A percentile compares a stretch with the other conserved stretches of the same genome.
These are phyloP conservation scores for Dasypogon diadema DNA, from an alignment of 2,888 invertebrate species.

Conservation along the genomic window DNA sequence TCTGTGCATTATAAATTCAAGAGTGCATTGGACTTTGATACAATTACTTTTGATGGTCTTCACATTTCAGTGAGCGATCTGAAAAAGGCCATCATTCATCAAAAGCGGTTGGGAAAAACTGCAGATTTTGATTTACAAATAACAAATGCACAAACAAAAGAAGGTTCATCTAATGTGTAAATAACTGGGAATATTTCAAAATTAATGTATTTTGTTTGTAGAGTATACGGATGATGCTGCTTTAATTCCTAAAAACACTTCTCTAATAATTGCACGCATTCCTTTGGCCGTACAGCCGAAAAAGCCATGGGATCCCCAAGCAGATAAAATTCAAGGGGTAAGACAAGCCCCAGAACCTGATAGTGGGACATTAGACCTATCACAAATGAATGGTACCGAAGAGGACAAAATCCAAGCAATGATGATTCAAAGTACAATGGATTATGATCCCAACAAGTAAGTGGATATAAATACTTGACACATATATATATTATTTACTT, in stretches of 20 bases:
- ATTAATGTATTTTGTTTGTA: slow-evolving; percentile 63
- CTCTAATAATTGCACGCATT: slow-evolving; percentile 92
- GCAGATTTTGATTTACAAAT: slow-evolving; percentile 97
- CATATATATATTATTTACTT: not conserved
- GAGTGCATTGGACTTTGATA: slow-evolving; percentile 95
- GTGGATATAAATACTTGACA: slow-evolving; percentile 61
- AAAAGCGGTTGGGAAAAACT: slow-evolving; percentile 93
- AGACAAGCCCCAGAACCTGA: slow-evolving; percentile 69
- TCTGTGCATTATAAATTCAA: slow-evolving; percentile 99
- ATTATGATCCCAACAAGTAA: slow-evolving; percentile 98
- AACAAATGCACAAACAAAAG: slow-evolving; percentile 96
- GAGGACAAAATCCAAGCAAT: slow-evolving; percentile 98
- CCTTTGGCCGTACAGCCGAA: slow-evolving; percentile 85
- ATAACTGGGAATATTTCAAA: not conserved
- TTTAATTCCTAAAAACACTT: slow-evolving; percentile 97
- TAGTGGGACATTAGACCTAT: slow-evolving; percentile 81
- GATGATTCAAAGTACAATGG: slow-evolving; percentile 96
- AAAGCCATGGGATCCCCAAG: slow-evolving; percentile 77
- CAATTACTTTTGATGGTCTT: slow-evolving; percentile 96
- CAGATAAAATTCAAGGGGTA: slow-evolving; percentile 64
- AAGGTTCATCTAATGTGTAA: slow-evolving; percentile 76
- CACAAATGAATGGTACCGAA: slow-evolving; percentile 92
- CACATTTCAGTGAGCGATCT: slow-evolving; percentile 96
- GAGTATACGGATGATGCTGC: slow-evolving; percentile 92
- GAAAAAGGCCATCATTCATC: slow-evolving; percentile 93